These are phyloP conservation scores for Sapayoa aenigma DNA, from an alignment of 2,113 vertebrate species.

Conservation along the genomic window DNA sequence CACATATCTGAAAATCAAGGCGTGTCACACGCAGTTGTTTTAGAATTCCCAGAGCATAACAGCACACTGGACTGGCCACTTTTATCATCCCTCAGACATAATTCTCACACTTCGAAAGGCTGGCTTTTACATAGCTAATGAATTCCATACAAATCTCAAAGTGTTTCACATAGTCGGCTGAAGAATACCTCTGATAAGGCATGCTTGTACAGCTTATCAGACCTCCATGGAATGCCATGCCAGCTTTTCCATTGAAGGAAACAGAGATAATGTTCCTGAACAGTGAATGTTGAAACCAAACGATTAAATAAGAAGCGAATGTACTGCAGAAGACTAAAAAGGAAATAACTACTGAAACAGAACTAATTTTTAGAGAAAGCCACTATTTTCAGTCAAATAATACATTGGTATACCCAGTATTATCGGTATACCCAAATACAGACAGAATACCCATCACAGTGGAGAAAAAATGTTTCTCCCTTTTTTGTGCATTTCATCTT, in stretches of 20 bases:
- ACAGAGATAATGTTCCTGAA: constrained; percentile 16
- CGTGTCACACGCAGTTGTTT: neutral
- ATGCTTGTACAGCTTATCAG: neutral
- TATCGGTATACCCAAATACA: too few species aligned
- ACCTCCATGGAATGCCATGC: neutral
- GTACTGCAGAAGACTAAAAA: neutral
- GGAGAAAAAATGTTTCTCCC: neutral
- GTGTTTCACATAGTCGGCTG: constrained; percentile 2
- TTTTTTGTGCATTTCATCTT: neutral
- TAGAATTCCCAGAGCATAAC: neutral
- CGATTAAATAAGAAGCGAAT: neutral
- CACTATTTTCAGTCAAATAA: neutral
- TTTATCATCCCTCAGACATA: constrained; percentile 22
- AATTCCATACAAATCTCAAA: constrained; percentile 43
- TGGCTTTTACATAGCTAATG: constrained; percentile 20
- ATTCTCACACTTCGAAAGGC: constrained; percentile 27
- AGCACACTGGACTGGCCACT: neutral
- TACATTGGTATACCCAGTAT: neutral
- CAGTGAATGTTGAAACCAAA: neutral
- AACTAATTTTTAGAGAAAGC: neutral
- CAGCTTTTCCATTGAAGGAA: constrained; percentile 27
- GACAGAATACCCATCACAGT: neutral
- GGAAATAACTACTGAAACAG: neutral
- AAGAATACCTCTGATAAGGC: constrained; percentile 48
- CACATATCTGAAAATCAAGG: neutral